Evolutionary conservation across 37 sponge, comb jelly and placozoan species (phyloP), one percentile per base, ranked within the genome.

Genomic region (Eunapius fragilis): DNA sequence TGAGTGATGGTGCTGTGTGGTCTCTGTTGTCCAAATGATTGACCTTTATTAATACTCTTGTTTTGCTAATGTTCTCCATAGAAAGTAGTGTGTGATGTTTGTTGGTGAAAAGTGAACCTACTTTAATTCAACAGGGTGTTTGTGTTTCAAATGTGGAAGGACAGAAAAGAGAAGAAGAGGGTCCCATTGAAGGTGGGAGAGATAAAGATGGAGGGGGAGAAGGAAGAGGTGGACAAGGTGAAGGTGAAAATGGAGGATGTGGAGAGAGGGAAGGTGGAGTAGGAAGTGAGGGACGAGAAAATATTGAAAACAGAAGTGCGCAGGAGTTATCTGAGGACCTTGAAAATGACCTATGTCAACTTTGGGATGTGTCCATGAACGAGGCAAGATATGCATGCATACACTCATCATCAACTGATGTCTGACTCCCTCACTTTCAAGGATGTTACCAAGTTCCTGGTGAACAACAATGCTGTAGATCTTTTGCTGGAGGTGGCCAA

Each of bases 361-460:
- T 91, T 3, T 91, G 91, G 91, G 91, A 91, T 68, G 71, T 79
- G 28, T 84, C 91, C 12, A 70, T 91, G 87, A 91, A 91, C 45
- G 70, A 30, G 68, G 89, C 88, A 13, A 77, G 82, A 31, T 19
- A 47, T 37, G 37, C 67, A n/a, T 28, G 27, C 81, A 80, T 10
- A 26, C 68, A 80, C 14, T 47, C 81, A 47, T 12, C n/a, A n/a
- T n/a, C n/a, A n/a, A n/a, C n/a, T n/a, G n/a, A n/a, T n/a, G n/a
- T n/a, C n/a, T n/a, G n/a, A n/a, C n/a, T n/a, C n/a, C n/a, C n/a
- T n/a, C n/a, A n/a, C n/a, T n/a, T n/a, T n/a, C 74, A n/a, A 91
- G 91, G 87, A 86, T 26, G 84, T 91, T 19, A 79, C 84, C 12
- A 36, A 48, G 81, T 91, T 80, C 31, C 30, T 91, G 17, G 50